Evolutionary conservation across 1,140 invertebrate species (phyloP).

Genomic region (Bombus confusus): DNA sequence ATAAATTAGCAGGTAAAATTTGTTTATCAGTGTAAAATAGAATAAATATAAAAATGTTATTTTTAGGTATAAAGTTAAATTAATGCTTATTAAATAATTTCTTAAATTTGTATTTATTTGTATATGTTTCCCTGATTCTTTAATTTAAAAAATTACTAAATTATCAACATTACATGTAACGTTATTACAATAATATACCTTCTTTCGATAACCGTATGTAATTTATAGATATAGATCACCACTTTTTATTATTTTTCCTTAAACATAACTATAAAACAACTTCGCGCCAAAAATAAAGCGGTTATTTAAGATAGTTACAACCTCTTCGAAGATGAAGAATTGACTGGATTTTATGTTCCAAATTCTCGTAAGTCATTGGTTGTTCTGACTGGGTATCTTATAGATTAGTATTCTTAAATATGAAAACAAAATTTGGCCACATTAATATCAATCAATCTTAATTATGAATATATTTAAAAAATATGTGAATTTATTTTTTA

Average conservation of each 20-base stretch:
- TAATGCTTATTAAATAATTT: neutral
- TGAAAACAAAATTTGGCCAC: neutral
- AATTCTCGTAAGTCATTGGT: constrained; percentile 12
- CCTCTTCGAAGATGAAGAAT: neutral
- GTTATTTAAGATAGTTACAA: constrained; percentile 32
- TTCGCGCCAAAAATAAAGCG: constrained; percentile 65
- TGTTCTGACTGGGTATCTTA: neutral
- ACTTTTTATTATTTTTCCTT: constrained; percentile 4
- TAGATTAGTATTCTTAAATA: neutral
- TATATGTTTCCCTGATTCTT: neutral
- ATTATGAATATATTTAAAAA: neutral
- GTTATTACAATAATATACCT: constrained; percentile 30
- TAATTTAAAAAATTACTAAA: neutral
- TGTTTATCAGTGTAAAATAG: neutral
- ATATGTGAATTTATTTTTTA: neutral
- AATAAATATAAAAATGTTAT: neutral
- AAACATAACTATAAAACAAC: constrained; percentile 27
- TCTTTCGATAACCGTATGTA: neutral
- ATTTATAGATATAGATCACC: neutral
- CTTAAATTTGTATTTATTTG: neutral
- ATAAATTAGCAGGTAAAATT: neutral
- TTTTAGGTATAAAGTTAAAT: neutral
- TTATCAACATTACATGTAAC: neutral
- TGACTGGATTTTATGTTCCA: neutral
- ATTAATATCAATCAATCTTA: neutral